These are phyloP conservation scores for Pelodytes ibericus DNA, from an alignment of 2,797 vertebrate genomes.

Conservation along the genomic window DNA sequence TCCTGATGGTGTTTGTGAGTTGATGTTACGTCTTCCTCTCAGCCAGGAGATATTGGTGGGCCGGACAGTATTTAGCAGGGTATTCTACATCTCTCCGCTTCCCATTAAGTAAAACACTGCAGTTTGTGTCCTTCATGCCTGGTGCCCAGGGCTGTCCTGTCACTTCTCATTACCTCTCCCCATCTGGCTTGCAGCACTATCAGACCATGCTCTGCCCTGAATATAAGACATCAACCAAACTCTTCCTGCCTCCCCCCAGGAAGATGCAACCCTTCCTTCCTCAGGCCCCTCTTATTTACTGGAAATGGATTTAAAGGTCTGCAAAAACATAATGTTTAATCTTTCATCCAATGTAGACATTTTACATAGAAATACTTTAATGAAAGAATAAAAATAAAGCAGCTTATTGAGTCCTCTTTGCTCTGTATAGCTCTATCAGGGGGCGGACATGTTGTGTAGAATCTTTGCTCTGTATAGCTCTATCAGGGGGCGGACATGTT, in stretches of 20 bases:
- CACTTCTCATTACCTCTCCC: slow-evolving; percentile 63
- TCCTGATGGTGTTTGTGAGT: background rate
- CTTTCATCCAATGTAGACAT: no score
- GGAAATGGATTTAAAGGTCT: no score
- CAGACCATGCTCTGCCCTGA: slow-evolving; percentile 56
- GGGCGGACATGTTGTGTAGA: no score
- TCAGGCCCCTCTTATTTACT: no score
- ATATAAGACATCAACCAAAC: slow-evolving; percentile 41
- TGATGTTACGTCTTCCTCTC: background rate
- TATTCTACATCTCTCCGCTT: slow-evolving; percentile 17
- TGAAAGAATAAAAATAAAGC: no score
- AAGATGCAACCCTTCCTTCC: slow-evolving; percentile 15
- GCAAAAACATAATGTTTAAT: no score
- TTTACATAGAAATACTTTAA: no score
- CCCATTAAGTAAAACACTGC: slow-evolving; percentile 40
- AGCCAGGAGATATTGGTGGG: background rate
- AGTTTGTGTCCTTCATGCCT: slow-evolving; percentile 62
- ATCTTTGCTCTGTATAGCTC: no score
- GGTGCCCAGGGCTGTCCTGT: slow-evolving; percentile 61
- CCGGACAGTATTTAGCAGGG: background rate
- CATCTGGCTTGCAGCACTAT: slow-evolving; percentile 60
- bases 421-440: no score
- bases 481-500: no score
- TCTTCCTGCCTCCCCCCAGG: background rate
- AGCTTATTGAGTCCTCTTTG: no score